phyloP scores from a whole-genome alignment of 2,888 invertebrate species.

The Tetragonula carbonaria region DNA sequence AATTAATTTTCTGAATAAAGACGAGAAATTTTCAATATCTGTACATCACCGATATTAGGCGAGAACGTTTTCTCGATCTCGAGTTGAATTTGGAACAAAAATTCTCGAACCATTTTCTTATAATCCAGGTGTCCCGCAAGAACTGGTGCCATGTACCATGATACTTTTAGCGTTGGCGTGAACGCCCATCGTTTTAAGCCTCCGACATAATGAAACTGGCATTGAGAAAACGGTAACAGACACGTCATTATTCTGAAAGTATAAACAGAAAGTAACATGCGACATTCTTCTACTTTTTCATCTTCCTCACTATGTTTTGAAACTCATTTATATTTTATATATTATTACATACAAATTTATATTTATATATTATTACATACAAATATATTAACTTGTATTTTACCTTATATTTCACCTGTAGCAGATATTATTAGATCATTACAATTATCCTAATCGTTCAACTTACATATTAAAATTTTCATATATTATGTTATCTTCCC shows the following conservation, averaged over 20 bases:
- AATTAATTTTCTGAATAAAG: background rate
- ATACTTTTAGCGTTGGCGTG: slow-evolving; percentile 21
- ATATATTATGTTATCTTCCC: background rate
- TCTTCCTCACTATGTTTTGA: background rate
- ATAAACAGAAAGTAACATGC: slow-evolving; percentile 34
- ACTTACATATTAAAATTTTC: background rate
- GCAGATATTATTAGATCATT: background rate
- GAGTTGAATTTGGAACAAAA: background rate
- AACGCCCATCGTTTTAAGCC: slow-evolving; percentile 21
- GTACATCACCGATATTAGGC: background rate
- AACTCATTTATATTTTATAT: background rate
- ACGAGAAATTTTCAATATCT: background rate
- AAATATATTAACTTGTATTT: background rate
- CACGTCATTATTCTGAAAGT: slow-evolving; percentile 59
- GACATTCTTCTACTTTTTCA: background rate
- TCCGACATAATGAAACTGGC: slow-evolving; percentile 38
- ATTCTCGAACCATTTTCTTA: slow-evolving; percentile 18
- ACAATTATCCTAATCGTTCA: background rate
- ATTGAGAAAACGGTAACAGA: slow-evolving; percentile 66
- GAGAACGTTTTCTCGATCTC: background rate
- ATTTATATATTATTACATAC: background rate
- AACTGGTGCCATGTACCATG: slow-evolving; percentile 28
- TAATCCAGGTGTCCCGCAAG: slow-evolving; percentile 8
- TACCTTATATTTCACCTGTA: too few relatives aligned
- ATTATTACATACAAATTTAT: background rate